Base-by-base conservation (phyloP, 2,888 invertebrate species). In the Molorchus minor region DNA sequence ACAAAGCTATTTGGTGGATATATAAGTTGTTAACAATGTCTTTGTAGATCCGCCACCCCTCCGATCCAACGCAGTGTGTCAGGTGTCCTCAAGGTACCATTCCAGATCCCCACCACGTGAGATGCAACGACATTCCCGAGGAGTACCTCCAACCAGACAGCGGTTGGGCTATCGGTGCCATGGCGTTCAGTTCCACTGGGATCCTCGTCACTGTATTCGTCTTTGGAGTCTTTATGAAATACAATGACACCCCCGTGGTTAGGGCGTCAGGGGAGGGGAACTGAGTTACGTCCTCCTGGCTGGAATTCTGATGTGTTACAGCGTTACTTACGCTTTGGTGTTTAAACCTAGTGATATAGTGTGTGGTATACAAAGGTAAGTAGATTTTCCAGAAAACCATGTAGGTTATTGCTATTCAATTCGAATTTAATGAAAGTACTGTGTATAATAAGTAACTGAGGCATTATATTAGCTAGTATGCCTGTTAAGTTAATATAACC, bases 211-310 rank as follows among this genome's bases (percentile, higher is more conserved):
- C 90, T 33, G 80, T 88, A 80, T 86, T 82, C 81, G 85, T 84
- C 29, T 73, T 77, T 38, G 81, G 84, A 12, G 84, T 88, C 13
- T 89, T 89, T 76, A 77, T 88, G 46, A 81, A 83, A 38, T 84
- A 87, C 83, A 93, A 96, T 80, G 90, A 94, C 69, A 98, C 98
- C 0, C 97, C 98, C 0, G 94, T 98, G 46, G 98, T 99, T n/a
- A 88, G 97, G 68, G 96, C 98, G 30, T 94, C 96, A 12, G 97
- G n/a, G n/a, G 97, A 30, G 84, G 93, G 40, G 94, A 94, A 81
- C 82, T 94, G 56, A 93, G 92, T 62, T 97, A 96, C 80, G 93
- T 98, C 33, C 88, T 98, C 36, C 86, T 98, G 64, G 89, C 89
- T 33, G 96, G 96, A 2, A 92, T 94, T 70, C 85, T 94, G 67